phyloP scores from a whole-genome alignment of 2,888 invertebrate species.

The Pandemis corylana region DNA sequence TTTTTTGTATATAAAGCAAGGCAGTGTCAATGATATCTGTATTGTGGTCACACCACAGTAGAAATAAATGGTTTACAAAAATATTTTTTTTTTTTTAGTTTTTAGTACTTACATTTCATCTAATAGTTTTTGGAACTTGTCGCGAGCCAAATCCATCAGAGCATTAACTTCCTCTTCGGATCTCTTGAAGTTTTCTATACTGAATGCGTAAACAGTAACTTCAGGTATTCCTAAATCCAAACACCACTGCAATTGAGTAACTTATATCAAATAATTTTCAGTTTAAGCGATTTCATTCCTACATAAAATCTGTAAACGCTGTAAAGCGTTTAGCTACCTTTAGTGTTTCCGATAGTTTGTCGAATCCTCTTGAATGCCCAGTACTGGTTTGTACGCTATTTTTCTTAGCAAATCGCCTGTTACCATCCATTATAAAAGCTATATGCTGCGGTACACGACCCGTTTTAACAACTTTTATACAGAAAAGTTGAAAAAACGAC shows the following conservation, averaged over 20 bases:
- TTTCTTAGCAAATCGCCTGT: conserved; percentile 95
- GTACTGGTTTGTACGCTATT: conserved; percentile 89
- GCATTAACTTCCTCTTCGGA: conserved; percentile 94
- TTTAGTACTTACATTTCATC: conserved; percentile 88
- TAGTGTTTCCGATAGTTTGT: conserved; percentile 92
- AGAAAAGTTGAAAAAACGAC: conserved; percentile 90
- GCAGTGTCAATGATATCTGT: too few relatives aligned
- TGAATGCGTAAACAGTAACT: conserved; percentile 99
- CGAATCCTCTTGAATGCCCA: conserved; percentile 94
- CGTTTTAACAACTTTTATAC: conserved; percentile 88
- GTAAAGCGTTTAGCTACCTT: conserved; percentile 75
- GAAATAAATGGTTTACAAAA: too few relatives aligned
- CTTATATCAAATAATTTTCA: not conserved
- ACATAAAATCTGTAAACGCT: not conserved
- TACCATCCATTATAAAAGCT: conserved; percentile 99
- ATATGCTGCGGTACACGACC: conserved; percentile 96
- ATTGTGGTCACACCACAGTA: too few relatives aligned
- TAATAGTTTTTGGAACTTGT: conserved; percentile 93
- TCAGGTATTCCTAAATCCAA: conserved; percentile 95
- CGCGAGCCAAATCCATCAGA: conserved; percentile 93
- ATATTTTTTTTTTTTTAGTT: too few relatives aligned
- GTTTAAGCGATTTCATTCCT: not conserved
- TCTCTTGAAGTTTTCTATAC: conserved; percentile 99
- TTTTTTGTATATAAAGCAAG: too few relatives aligned
- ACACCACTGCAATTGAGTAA: conserved; percentile 88